Conservation (phyloP, 2,113 vertebrate genomes). For the Pseudolaguvia tuberculata region DNA sequence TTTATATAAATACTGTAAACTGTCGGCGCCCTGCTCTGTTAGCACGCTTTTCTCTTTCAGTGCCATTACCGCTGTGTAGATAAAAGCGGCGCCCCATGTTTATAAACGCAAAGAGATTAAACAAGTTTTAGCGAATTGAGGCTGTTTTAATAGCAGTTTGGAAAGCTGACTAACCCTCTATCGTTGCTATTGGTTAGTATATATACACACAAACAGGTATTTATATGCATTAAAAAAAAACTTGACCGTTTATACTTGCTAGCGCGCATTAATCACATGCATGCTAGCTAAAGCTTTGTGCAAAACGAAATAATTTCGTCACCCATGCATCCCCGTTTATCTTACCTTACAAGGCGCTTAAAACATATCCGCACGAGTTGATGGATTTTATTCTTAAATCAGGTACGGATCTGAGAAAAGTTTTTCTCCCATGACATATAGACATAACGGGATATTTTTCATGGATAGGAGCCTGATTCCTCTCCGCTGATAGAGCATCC, state of each 20-base stretch:
- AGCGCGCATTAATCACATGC: not conserved
- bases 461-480: slow-evolving; percentile 50
- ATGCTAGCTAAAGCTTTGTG: slow-evolving; percentile 1
- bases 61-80: too few species aligned
- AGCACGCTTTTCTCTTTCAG: too few species aligned
- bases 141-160: not conserved
- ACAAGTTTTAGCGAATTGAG: not conserved
- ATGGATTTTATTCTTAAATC: not conserved
- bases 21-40: too few species aligned
- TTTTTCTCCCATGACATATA: slow-evolving; percentile 16
- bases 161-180: not conserved
- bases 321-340: not conserved
- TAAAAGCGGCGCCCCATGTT: too few species aligned
- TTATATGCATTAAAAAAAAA: not conserved
- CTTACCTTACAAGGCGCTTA: slow-evolving; percentile 31
- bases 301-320: not conserved
- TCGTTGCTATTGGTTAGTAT: not conserved
- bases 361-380: not conserved
- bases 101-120: too few species aligned
- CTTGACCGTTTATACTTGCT: not conserved
- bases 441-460: slow-evolving; percentile 32
- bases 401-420: slow-evolving; percentile 11
- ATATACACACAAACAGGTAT: not conserved
- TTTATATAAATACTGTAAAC: too few species aligned
- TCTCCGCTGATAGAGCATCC: slow-evolving; percentile 46